A percentile compares a stretch with the other conserved stretches of the same genome.
These are phyloP conservation scores for Belonocnema kinseyi DNA, from an alignment of 1,140 invertebrate genomes.

Conservation along the genomic window DNA sequence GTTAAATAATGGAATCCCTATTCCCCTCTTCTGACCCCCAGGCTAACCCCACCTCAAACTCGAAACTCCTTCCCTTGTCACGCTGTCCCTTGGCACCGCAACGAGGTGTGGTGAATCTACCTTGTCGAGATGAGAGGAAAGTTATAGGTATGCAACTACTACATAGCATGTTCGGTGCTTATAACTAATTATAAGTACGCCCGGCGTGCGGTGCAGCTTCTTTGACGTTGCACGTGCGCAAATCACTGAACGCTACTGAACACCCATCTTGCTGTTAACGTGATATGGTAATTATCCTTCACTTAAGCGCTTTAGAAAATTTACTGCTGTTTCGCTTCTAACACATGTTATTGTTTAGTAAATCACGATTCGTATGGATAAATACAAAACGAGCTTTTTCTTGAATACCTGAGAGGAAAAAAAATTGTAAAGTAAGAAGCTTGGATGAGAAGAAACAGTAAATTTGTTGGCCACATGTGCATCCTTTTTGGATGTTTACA, in stretches of 20 bases:
- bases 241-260: conserved; percentile 27
- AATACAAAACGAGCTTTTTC: background rate
- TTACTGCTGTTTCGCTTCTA: conserved; percentile 7
- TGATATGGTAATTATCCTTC: conserved; percentile 31
- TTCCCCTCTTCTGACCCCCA: conserved; percentile 52
- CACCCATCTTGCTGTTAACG: conserved; percentile 27
- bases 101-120: conserved; percentile 43
- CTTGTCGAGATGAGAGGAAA: conserved; percentile 46
- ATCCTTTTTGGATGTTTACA: no score
- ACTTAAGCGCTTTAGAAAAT: conserved; percentile 30
- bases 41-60: conserved; percentile 44
- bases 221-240: conserved; percentile 42
- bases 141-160: conserved; percentile 21
- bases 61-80: conserved; percentile 46
- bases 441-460: no score
- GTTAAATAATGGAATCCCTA: conserved; percentile 76
- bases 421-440: no score
- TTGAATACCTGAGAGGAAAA: no score
- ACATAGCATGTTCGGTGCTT: conserved; percentile 47
- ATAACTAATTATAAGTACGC: conserved; percentile 54
- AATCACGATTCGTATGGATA: background rate
- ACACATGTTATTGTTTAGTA: conserved; percentile 12
- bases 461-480: no score
- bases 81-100: conserved; percentile 41
- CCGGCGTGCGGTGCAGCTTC: conserved; percentile 41